Evolutionary conservation across 2,797 vertebrate species (phyloP).

Genomic region (Pangasius djambal): DNA sequence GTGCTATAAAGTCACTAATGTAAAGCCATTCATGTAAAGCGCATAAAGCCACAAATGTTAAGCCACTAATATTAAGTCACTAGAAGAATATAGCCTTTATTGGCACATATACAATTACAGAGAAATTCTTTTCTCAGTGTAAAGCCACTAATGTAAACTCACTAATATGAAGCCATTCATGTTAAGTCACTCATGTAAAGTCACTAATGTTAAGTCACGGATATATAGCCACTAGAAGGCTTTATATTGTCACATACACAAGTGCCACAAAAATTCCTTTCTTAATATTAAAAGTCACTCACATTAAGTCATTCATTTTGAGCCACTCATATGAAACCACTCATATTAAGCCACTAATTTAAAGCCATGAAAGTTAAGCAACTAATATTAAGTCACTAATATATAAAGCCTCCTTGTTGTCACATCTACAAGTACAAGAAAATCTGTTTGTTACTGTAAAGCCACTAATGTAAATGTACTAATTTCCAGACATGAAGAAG

Average conservation of each 20-base stretch:
- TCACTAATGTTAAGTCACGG: background rate
- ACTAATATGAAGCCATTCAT: background rate
- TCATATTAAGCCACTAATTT: background rate
- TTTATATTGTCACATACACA: background rate
- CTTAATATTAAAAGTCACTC: background rate
- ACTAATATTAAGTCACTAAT: background rate
- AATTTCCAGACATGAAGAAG: background rate
- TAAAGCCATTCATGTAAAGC: background rate
- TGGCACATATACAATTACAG: background rate
- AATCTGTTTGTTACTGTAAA: background rate
- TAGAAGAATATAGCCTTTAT: background rate
- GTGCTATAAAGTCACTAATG: background rate
- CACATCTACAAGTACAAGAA: background rate
- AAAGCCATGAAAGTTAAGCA: background rate
- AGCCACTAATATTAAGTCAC: background rate
- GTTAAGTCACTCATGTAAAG: background rate
- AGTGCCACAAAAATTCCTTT: background rate
- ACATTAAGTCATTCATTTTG: background rate
- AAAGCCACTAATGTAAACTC: background rate
- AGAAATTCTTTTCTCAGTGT: background rate
- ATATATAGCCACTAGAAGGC: background rate
- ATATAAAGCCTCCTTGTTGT: background rate
- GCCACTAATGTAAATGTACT: background rate
- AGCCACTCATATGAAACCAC: background rate
- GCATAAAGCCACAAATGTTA: background rate